These are phyloP conservation scores for Syrphus vitripennis DNA, from an alignment of 2,888 invertebrate species.

Conservation along the genomic window DNA sequence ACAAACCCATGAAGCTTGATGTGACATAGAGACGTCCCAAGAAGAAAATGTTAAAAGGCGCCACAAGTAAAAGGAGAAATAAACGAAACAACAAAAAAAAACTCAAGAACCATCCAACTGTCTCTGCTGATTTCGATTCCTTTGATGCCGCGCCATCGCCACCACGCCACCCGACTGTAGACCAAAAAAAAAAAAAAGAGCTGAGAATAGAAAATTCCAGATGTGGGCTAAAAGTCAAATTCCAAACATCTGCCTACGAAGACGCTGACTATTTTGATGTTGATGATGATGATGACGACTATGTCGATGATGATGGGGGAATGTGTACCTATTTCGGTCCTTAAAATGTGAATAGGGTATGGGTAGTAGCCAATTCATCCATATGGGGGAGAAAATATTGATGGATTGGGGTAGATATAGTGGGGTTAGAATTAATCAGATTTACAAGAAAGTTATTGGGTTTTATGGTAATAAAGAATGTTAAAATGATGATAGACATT, in stretches of 20 bases:
- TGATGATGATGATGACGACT: neutral
- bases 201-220: neutral
- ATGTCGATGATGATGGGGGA: neutral
- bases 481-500: neutral
- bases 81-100: neutral
- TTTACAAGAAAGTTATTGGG: neutral
- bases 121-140: neutral
- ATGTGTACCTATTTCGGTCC: neutral
- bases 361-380: neutral
- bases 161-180: neutral
- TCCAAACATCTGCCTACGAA: neutral
- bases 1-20: neutral
- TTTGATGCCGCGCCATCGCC: neutral
- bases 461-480: neutral
- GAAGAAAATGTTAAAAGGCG: neutral
- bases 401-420: neutral
- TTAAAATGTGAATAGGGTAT: neutral
- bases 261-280: neutral
- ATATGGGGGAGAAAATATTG: neutral
- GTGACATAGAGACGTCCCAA: neutral
- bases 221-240: constrained; percentile 7
- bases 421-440: neutral
- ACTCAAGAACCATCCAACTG: neutral
- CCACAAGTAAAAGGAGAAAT: neutral
- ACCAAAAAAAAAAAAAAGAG: no score